Conservation (phyloP, 2,113 vertebrate species). For the Alaudala cheleensis region DNA sequence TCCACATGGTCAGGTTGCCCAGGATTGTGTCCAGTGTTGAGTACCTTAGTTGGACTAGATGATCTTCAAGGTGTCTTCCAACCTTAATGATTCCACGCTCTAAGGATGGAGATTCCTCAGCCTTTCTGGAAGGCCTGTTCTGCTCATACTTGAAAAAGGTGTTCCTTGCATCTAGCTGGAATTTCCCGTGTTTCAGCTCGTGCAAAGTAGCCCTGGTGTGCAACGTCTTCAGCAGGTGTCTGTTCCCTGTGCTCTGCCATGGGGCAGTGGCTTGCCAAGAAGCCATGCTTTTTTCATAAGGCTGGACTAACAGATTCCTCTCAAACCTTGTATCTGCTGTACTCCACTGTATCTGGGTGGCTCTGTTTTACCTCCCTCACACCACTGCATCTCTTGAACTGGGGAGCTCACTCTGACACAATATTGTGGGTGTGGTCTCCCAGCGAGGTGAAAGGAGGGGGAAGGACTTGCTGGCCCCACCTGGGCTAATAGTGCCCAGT, state of each 20-base stretch:
- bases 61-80: background rate
- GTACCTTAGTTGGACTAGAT: background rate
- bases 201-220: background rate
- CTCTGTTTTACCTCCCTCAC: background rate
- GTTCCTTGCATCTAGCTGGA: background rate
- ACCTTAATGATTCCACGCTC: background rate
- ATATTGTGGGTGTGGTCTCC: background rate
- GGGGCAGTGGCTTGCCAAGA: background rate
- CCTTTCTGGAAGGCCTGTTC: background rate
- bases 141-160: background rate
- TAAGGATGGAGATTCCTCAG: background rate
- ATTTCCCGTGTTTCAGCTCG: background rate
- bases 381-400: background rate
- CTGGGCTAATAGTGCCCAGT: background rate
- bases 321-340: background rate
- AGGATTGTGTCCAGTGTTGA: background rate
- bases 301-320: background rate
- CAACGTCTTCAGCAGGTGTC: background rate
- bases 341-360: accelerated
- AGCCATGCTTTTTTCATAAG: background rate
- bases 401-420: too few species aligned
- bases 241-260: accelerated
- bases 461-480: background rate
- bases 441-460: accelerated
- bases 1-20: background rate